Evolutionary conservation across 2,888 invertebrate genomes (phyloP).

Genomic region (Plebejus melissa): DNA sequence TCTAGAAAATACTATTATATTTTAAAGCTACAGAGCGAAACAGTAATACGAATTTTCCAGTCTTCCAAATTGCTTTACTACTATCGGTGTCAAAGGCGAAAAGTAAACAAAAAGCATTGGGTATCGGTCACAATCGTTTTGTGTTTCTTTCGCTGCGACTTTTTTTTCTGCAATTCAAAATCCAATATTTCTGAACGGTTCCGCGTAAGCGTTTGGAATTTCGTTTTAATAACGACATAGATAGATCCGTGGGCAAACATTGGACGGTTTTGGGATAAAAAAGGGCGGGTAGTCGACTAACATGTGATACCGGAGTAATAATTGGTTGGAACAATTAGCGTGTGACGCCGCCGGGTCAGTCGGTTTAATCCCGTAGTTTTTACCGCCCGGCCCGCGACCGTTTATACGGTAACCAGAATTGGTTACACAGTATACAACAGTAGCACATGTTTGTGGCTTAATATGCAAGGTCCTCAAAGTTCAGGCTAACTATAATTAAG

Average conservation of each 20-base stretch:
- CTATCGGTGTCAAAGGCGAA: conserved; percentile 22
- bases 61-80: conserved; percentile 20
- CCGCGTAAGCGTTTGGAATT: conserved; percentile 41
- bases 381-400: conserved; percentile 37
- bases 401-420: conserved; percentile 31
- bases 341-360: conserved; percentile 38
- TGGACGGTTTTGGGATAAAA: conserved; percentile 43
- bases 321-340: conserved; percentile 46
- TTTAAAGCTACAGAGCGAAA: neutral
- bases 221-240: conserved; percentile 48
- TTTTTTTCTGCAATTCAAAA: conserved; percentile 40
- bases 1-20: neutral
- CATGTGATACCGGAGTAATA: conserved; percentile 43
- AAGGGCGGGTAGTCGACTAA: conserved; percentile 40
- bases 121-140: conserved; percentile 32
- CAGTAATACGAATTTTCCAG: conserved; percentile 15
- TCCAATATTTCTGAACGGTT: conserved; percentile 44
- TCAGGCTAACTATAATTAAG: too few relatives aligned
- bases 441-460: neutral
- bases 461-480: too few relatives aligned
- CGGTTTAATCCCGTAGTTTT: conserved; percentile 42
- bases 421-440: neutral
- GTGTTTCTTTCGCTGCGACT: conserved; percentile 35
- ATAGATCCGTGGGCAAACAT: conserved; percentile 44
- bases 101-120: conserved; percentile 22